These are phyloP conservation scores for Reinhardtius hippoglossoides DNA, from an alignment of 2,113 vertebrate species.

Conservation along the genomic window DNA sequence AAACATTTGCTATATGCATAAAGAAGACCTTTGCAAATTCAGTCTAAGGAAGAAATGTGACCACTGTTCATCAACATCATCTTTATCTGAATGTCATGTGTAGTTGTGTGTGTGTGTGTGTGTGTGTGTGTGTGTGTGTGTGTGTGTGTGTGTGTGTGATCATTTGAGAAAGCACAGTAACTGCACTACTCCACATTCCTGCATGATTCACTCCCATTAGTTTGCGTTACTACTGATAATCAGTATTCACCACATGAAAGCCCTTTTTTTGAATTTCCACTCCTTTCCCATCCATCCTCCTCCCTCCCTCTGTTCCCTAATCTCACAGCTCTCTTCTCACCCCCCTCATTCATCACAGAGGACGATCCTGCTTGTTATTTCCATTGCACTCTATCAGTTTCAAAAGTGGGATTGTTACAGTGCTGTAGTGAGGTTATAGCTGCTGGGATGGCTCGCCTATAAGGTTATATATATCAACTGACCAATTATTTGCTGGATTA, in stretches of 20 bases:
- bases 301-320: neutral
- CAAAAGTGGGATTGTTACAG: conserved; percentile 13
- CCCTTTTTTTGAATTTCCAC: conserved; percentile 13
- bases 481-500: no score
- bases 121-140: neutral
- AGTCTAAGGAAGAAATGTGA: no score
- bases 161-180: conserved; percentile 1
- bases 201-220: conserved; percentile 15
- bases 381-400: conserved; percentile 12
- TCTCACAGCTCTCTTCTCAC: conserved; percentile 2
- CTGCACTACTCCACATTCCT: conserved; percentile 12
- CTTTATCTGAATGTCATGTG: neutral
- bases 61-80: neutral
- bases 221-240: conserved; percentile 31
- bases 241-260: conserved; percentile 30
- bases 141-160: neutral
- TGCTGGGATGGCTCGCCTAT: neutral
- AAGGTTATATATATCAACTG: neutral
- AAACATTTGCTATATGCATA: neutral
- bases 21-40: no score
- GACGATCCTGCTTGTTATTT: conserved; percentile 1
- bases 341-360: conserved; percentile 23
- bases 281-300: neutral
- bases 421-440: neutral
- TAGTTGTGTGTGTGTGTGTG: neutral